Base-by-base conservation (phyloP, 2,113 vertebrate species). In the Meles meles region DNA sequence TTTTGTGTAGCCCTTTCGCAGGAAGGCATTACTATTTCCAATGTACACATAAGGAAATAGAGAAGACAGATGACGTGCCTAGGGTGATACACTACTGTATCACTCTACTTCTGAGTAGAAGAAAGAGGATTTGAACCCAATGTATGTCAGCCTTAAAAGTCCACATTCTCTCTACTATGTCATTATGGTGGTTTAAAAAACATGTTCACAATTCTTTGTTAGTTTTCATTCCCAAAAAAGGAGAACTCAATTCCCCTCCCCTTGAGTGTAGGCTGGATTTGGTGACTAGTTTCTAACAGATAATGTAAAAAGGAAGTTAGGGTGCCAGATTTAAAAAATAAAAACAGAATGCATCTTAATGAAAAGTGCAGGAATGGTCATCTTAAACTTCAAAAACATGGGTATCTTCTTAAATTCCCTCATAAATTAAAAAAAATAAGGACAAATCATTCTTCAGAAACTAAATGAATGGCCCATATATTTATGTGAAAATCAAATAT, bases 401-500 rank as follows among this genome's bases (percentile, higher is more conserved):
- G 67, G 10, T 88, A 42, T 67, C 31, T 94, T 86, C 55, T 88
- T 90, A 63, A 88, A 76, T 74, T 71, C 63, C 44, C 37, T 90
- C 81, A 80, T n/a, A 79, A 95, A 93, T 47, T 63, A 80, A 94
- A 39, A 93, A 97, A 34, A 90, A 42, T 67, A 81, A 67, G 63
- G 94, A 83, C 37, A 90, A 34, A 47, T 39, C 67, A 89, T 65
- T 82, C 67, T 76, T 63, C 34, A 77, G 31, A 42, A 94, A 57
- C 83, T 74, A 84, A 79, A 69, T 47, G 67, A 76, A 94, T 34
- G 85, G 23, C 77, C 52, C 87, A 92, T 34, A 81, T 81, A 96
- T 72, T 90, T 61, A 95, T 88, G 47, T 90, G 81, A 37, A 85
- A 97, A 77, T 85, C 97, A 93, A 84, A 88, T 63, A 88, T 95